These are phyloP conservation scores for Ophioninae sp. DNA, from an alignment of 2,888 invertebrate species.

Conservation along the genomic window DNA sequence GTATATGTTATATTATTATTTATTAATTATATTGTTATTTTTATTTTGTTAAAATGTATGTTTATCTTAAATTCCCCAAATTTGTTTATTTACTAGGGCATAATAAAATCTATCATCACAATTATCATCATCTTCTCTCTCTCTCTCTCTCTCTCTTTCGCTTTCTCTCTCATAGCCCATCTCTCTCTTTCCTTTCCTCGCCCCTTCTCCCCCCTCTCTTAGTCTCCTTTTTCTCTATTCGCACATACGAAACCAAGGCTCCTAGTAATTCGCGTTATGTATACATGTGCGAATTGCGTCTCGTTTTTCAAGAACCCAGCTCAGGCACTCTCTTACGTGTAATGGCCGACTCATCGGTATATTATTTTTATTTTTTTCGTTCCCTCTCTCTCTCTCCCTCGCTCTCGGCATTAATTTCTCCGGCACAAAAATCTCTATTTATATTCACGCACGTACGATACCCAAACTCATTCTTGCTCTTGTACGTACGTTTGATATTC, in stretches of 20 bases:
- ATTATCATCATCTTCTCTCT: neutral
- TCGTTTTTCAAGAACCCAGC: conserved; percentile 60
- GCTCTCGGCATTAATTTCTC: conserved; percentile 61
- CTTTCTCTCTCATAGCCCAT: conserved; percentile 17
- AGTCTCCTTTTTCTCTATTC: conserved; percentile 48
- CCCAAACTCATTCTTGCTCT: conserved; percentile 12
- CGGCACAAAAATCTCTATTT: conserved; percentile 66
- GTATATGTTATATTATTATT: too few relatives aligned
- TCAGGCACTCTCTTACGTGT: conserved; percentile 46
- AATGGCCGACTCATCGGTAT: conserved; percentile 60
- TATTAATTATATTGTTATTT: too few relatives aligned
- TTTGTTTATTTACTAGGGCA: too few relatives aligned
- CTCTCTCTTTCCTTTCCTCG: conserved; percentile 23
- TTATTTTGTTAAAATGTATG: too few relatives aligned
- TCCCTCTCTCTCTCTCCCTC: conserved; percentile 14
- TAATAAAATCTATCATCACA: too few relatives aligned
- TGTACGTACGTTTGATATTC: conserved; percentile 18
- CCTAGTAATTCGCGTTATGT: conserved; percentile 50
- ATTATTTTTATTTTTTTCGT: conserved; percentile 53
- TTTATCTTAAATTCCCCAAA: too few relatives aligned
- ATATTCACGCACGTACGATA: conserved; percentile 48
- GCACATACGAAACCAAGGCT: conserved; percentile 32
- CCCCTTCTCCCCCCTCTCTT: conserved; percentile 38
- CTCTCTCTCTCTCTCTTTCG: conserved; percentile 35
- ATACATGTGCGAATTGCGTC: conserved; percentile 47